These are phyloP conservation scores for Drosophila navojoa DNA, from an alignment of 1,140 invertebrate genomes.

Conservation along the genomic window DNA sequence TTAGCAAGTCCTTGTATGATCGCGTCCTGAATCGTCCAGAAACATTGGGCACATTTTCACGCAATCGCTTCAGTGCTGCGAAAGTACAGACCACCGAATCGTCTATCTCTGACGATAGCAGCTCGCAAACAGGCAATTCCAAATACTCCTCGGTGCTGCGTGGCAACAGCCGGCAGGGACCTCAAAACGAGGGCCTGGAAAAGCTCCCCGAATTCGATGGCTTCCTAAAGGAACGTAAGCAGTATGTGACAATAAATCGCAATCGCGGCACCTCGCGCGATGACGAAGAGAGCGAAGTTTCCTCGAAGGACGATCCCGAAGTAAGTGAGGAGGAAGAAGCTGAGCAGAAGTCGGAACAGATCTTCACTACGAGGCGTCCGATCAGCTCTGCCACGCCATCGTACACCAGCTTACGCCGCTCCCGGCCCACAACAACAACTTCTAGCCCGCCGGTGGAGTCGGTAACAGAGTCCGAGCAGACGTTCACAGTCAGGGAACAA, in stretches of 20 bases:
- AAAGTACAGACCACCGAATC: conserved; percentile 11
- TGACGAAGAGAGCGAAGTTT: conserved; percentile 75
- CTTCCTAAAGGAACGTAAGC: conserved; percentile 82
- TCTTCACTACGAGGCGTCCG: conserved; percentile 44
- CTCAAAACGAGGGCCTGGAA: conserved; percentile 89
- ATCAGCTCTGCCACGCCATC: conserved; percentile 83
- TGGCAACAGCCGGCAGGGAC: conserved; percentile 87
- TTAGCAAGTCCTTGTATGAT: conserved; percentile 90
- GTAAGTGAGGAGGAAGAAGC: conserved; percentile 67
- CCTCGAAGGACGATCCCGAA: conserved; percentile 30
- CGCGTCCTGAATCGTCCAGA: conserved; percentile 86
- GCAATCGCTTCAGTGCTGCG: conserved; percentile 51
- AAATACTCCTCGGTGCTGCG: conserved; percentile 83
- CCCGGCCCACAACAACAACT: conserved; percentile 85
- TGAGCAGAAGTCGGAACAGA: conserved; percentile 66
- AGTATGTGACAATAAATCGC: conserved; percentile 86
- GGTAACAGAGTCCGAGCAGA: conserved; percentile 67
- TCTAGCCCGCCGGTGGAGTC: conserved; percentile 35
- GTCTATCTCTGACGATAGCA: conserved; percentile 1
- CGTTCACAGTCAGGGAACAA: conserved; percentile 59
- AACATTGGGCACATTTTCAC: conserved; percentile 59
- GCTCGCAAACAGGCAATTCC: conserved; percentile 35
- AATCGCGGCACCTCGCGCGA: conserved; percentile 68
- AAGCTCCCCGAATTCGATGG: conserved; percentile 85
- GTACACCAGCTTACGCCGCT: conserved; percentile 88